phyloP scores from a whole-genome alignment of 2,113 vertebrate genomes.

The Papio anubis region DNA sequence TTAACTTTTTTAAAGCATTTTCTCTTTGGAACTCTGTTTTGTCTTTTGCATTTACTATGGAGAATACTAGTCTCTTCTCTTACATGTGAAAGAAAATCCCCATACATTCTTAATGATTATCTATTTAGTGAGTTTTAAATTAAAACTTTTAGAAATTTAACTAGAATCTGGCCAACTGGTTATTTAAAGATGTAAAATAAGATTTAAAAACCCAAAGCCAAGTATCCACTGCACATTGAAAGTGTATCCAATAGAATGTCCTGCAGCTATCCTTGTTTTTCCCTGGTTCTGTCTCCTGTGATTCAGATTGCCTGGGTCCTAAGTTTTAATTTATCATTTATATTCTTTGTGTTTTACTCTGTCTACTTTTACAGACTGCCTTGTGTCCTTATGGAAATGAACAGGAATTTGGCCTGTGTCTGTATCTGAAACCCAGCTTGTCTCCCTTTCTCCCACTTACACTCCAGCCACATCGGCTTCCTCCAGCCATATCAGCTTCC shows the following conservation, averaged over 20 bases:
- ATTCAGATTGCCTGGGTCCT: neutral
- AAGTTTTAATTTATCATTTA: neutral
- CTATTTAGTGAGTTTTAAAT: neutral
- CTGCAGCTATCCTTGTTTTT: neutral
- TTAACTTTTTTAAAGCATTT: neutral
- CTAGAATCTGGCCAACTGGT: neutral
- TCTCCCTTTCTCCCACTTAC: neutral
- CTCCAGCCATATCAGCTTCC: neutral
- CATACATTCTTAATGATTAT: neutral
- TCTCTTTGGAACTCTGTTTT: neutral
- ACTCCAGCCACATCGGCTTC: neutral
- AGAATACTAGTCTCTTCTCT: neutral
- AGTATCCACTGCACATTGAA: neutral
- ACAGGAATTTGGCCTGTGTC: neutral
- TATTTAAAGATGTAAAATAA: neutral
- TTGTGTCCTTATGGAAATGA: neutral
- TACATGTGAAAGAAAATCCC: neutral
- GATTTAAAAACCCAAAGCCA: neutral
- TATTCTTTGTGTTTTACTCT: neutral
- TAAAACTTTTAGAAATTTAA: neutral
- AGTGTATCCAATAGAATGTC: fast-evolving
- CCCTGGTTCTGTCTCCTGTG: neutral
- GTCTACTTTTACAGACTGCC: neutral
- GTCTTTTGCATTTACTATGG: neutral
- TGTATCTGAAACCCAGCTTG: neutral